Evolutionary conservation across 2,113 vertebrate genomes (phyloP).

Genomic region (Tringa solitaria): DNA sequence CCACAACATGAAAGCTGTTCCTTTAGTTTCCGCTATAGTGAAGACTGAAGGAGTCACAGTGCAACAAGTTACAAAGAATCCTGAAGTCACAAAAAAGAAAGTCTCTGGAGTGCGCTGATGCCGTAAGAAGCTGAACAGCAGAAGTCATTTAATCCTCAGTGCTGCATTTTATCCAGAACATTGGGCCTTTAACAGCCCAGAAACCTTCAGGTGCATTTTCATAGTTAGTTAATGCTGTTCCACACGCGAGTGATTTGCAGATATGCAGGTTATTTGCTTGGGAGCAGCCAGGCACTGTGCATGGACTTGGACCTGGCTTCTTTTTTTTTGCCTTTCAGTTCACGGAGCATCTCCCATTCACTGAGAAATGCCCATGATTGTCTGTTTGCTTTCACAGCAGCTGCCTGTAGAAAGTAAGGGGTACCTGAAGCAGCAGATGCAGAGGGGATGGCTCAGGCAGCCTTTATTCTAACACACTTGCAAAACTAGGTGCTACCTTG

Average conservation of each 20-base stretch:
- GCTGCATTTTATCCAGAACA: slow-evolving; percentile 39
- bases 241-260: background rate
- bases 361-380: background rate
- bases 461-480: background rate
- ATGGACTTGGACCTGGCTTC: background rate
- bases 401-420: background rate
- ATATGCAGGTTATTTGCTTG: background rate
- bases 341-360: background rate
- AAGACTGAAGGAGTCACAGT: background rate
- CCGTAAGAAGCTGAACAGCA: background rate
- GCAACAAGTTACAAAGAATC: background rate
- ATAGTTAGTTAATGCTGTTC: background rate
- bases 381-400: background rate
- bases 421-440: background rate
- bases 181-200: slow-evolving; percentile 29
- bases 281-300: background rate
- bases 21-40: background rate
- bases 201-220: background rate
- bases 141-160: background rate
- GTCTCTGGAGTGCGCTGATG: background rate
- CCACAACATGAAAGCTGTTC: background rate
- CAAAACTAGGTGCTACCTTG: background rate
- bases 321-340: background rate
- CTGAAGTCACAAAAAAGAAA: background rate
- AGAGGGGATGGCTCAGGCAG: background rate